Evolutionary conservation across 2,888 invertebrate genomes (phyloP), one percentile per base, ranked within the genome.

Genomic region (Nezara viridula): DNA sequence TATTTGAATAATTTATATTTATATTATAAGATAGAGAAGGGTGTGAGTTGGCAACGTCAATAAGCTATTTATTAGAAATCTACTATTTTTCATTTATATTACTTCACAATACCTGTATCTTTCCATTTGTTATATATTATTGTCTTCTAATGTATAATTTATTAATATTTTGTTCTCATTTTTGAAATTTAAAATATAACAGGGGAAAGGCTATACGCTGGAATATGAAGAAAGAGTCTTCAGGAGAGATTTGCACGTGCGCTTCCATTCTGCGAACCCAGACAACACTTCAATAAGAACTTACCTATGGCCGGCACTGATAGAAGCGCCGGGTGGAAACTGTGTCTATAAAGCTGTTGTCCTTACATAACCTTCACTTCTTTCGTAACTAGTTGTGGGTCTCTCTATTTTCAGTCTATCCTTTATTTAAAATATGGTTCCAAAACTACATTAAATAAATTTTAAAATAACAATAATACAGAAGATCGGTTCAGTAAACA

Each of bases 301-400:
- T 4, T 97, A 97, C 93, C 94, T 98, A 88, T 98, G 98, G 98
- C 98, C 98, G 0, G 96, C 97, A 1, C 94, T 98, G 85, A 94
- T 97, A 93, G 96, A 96, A 92, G 93, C 93, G 4, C 91, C 92
- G 91, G 95, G 95, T 44, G 95, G 95, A 91, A 94, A 95, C 81
- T 97, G 96, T 92, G 96, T 97, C 90, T 96, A 96, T 93, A 96
- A 97, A 92, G 98, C 97, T 4, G 96, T 98, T 47, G 97, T 98
- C 77, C 95, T 97, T 91, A 98, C 98, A 89, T 97, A 93, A 93
- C 90, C 81, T 89, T 89, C 86, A 89, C 66, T 89, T 90, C 88
- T 89, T 90, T 87, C 88, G 88, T 90, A 90, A 90, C 89, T 73
- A 86, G 90, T 90, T 89, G 90, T 90, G 90, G 90, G 90, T 90